Percentiles rank a stretch among this genome's conserved stretches.
These are phyloP conservation scores for Recurvirostra avosetta DNA, from an alignment of 2,113 vertebrate species.

Conservation along the genomic window DNA sequence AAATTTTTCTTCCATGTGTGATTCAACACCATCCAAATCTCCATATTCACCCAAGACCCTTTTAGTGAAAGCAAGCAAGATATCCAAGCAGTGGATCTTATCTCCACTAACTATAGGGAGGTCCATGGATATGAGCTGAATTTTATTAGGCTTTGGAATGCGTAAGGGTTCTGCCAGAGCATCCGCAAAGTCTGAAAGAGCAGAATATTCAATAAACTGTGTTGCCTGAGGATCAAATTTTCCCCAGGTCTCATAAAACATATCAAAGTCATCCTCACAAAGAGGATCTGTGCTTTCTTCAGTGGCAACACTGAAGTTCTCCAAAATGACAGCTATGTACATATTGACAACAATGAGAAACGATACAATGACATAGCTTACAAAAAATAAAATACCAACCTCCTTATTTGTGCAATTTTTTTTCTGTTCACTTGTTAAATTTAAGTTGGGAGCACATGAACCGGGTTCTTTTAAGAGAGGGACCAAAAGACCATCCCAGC, in stretches of 20 bases:
- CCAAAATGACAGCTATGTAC: conserved; percentile 97
- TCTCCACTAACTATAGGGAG: conserved; percentile 95
- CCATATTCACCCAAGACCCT: conserved; percentile 88
- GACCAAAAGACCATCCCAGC: conserved; percentile 89
- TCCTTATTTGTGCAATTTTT: conserved; percentile 70
- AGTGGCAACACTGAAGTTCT: conserved; percentile 94
- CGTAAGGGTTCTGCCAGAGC: conserved; percentile 87
- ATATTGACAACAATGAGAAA: conserved; percentile 98
- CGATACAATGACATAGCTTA: conserved; percentile 93
- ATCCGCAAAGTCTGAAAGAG: conserved; percentile 88
- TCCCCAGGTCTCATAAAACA: conserved; percentile 98
- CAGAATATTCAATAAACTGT: conserved; percentile 90
- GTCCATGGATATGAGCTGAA: conserved; percentile 91
- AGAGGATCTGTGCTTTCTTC: conserved; percentile 93
- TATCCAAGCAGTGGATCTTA: conserved; percentile 93
- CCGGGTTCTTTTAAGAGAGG: conserved; percentile 78
- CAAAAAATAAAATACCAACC: conserved; percentile 88
- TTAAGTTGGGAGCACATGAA: conserved; percentile 11
- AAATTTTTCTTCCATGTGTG: conserved; percentile 92
- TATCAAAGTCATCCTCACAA: conserved; percentile 95
- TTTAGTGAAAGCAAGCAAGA: conserved; percentile 94
- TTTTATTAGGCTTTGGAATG: conserved; percentile 89
- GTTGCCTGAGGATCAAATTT: conserved; percentile 92
- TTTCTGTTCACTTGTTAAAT: neutral
- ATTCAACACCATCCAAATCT: conserved; percentile 84